Evolutionary conservation across 2,797 vertebrate genomes (phyloP).

Genomic region (Peromyscus eremicus): DNA sequence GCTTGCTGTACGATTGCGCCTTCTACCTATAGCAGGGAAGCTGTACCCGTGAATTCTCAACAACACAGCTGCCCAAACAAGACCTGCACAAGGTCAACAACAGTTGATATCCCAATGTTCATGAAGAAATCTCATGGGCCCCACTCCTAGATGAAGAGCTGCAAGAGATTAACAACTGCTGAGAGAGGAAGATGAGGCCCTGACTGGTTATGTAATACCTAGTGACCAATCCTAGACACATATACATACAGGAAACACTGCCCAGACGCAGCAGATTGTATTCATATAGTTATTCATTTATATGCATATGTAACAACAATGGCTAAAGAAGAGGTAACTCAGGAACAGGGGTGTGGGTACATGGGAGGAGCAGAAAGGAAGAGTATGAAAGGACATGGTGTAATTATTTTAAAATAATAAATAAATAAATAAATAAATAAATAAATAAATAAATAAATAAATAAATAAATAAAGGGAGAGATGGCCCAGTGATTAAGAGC

Average conservation of each 20-base stretch:
- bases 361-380: neutral
- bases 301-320: too few relatives aligned
- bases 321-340: neutral
- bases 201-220: neutral
- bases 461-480: neutral
- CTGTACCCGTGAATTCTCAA: neutral
- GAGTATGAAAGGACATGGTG: too few relatives aligned
- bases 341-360: fast-evolving
- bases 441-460: too few relatives aligned
- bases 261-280: neutral
- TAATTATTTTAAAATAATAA: neutral
- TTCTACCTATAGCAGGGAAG: too few relatives aligned
- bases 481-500: neutral
- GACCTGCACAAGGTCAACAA: neutral
- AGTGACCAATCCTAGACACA: neutral
- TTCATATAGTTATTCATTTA: neutral
- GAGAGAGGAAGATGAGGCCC: neutral
- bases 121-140: neutral
- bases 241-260: neutral
- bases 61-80: neutral
- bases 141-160: neutral
- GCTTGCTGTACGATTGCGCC: neutral
- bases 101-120: neutral
- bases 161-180: neutral
- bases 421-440: too few relatives aligned